Conservation (phyloP, 37 sponge, comb jelly and placozoan genomes). For the Beroe forskalii region DNA sequence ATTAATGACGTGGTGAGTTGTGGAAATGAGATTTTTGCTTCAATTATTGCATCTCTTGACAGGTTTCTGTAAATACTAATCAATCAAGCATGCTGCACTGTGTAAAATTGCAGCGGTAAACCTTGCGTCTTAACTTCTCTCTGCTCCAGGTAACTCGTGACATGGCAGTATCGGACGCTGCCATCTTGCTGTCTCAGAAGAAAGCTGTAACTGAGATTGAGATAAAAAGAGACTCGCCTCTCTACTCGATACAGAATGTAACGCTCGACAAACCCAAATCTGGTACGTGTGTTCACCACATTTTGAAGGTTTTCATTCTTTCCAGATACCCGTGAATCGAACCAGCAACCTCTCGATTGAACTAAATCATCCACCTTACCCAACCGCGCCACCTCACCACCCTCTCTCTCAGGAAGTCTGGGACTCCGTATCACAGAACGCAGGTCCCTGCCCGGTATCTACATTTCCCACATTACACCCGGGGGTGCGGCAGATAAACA, state of each 20-base stretch:
- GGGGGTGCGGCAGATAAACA: conserved; percentile 19
- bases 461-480: conserved; percentile 49
- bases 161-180: conserved; percentile 59
- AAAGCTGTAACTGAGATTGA: neutral
- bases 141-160: conserved; percentile 31
- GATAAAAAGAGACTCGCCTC: conserved; percentile 36
- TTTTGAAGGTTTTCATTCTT: no score
- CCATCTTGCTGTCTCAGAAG: conserved; percentile 3
- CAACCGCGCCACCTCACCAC: no score
- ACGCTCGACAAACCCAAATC: conserved; percentile 49
- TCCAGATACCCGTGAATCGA: no score
- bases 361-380: no score
- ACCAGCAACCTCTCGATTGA: no score
- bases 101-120: no score
- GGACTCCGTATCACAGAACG: conserved; percentile 38
- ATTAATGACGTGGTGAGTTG: neutral
- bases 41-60: no score
- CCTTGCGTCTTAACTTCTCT: no score
- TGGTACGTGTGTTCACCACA: no score
- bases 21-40: no score
- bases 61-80: no score
- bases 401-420: conserved; percentile 36
- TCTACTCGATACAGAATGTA: neutral
- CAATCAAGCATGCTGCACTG: no score
- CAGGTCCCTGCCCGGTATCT: conserved; percentile 56